Percentiles rank a stretch among this genome's conserved stretches.
These are phyloP conservation scores for Bactericera cockerelli DNA, from an alignment of 1,140 invertebrate species.

Conservation along the genomic window DNA sequence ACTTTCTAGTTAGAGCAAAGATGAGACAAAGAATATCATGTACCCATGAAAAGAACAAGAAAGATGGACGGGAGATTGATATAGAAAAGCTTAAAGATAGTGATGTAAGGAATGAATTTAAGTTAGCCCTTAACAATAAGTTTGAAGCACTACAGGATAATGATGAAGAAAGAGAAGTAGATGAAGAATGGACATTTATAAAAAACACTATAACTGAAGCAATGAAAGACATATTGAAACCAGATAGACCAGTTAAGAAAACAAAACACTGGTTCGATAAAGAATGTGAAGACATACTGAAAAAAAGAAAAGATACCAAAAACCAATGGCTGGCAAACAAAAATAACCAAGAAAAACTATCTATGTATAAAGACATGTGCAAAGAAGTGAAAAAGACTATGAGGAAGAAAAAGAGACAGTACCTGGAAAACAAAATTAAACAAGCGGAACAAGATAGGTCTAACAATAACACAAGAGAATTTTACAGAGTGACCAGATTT, in stretches of 20 bases:
- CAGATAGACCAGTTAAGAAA: constrained; percentile 13
- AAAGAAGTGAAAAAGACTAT: constrained; percentile 15
- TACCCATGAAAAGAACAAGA: not conserved
- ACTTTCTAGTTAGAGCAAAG: constrained; percentile 16
- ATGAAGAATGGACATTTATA: not conserved
- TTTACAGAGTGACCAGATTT: constrained; percentile 14
- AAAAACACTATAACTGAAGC: not conserved
- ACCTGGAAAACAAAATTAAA: constrained; percentile 12
- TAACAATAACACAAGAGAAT: constrained; percentile 11
- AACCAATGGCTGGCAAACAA: constrained; percentile 2
- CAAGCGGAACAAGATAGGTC: constrained; percentile 10
- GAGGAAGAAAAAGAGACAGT: constrained; percentile 17
- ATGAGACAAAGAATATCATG: constrained; percentile 11
- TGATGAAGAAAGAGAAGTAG: constrained; percentile 3
- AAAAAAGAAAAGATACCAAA: constrained; percentile 11
- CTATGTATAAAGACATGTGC: constrained; percentile 8
- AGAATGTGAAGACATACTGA: constrained; percentile 12
- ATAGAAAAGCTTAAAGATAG: not conserved
- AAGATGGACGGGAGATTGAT: not conserved
- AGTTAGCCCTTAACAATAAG: not conserved
- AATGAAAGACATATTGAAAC: constrained; percentile 6
- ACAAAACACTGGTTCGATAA: constrained; percentile 17
- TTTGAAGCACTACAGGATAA: not conserved
- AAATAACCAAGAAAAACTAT: constrained; percentile 6
- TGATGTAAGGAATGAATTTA: not conserved